A percentile compares a stretch with the other conserved stretches of the same genome.
These are phyloP conservation scores for Athalia circularis DNA, from an alignment of 2,888 invertebrate genomes.

Conservation along the genomic window DNA sequence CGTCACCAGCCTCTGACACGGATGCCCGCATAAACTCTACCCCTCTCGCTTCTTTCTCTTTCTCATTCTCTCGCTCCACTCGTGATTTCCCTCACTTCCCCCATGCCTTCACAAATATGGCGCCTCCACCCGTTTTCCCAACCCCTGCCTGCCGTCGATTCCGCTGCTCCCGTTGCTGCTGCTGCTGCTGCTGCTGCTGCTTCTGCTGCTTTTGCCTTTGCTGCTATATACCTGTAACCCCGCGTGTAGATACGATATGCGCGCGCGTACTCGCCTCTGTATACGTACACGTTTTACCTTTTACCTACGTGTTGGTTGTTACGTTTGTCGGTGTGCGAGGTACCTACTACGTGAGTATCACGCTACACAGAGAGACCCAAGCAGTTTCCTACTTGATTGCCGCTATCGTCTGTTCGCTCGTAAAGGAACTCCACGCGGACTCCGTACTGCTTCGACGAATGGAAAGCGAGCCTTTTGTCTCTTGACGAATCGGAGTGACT, in stretches of 20 bases:
- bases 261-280: conserved; percentile 51
- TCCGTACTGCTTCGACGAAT: conserved; percentile 61
- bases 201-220: conserved; percentile 47
- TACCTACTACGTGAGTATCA: conserved; percentile 67
- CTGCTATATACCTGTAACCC: conserved; percentile 13
- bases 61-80: conserved; percentile 58
- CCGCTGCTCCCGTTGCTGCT: conserved; percentile 44
- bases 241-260: conserved; percentile 49
- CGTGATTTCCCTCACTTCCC: conserved; percentile 73
- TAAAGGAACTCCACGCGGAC: conserved; percentile 71
- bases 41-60: not conserved
- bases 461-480: conserved; percentile 33
- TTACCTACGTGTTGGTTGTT: conserved; percentile 2
- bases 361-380: conserved; percentile 70
- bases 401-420: conserved; percentile 71
- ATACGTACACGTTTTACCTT: conserved; percentile 16
- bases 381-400: conserved; percentile 75
- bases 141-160: conserved; percentile 56
- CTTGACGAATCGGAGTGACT: conserved; percentile 57
- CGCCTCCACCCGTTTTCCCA: conserved; percentile 71
- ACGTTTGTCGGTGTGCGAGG: not conserved
- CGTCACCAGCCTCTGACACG: conserved; percentile 71
- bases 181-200: conserved; percentile 49
- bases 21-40: conserved; percentile 69
- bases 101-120: conserved; percentile 72